Percentiles rank a stretch among this genome's conserved stretches.
Evolutionary conservation across 2,113 vertebrate species (phyloP).

Genomic region (Zapus hudsonius): DNA sequence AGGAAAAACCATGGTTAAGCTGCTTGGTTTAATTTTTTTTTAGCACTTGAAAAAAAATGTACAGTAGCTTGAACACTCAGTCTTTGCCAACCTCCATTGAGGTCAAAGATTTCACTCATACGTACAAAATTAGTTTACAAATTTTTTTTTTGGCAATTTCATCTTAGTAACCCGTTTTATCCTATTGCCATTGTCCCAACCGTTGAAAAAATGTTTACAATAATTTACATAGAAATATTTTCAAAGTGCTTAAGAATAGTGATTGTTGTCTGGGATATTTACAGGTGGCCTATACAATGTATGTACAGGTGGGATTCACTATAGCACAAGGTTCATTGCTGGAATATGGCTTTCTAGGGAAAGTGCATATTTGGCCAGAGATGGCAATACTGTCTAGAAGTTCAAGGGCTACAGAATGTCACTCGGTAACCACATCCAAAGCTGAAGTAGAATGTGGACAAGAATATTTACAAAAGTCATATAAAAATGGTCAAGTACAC

Average conservation of each 20-base stretch:
- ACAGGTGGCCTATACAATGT: constrained; percentile 91
- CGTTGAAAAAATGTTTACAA: constrained; percentile 93
- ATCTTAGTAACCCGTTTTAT: constrained; percentile 89
- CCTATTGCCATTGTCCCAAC: constrained; percentile 92
- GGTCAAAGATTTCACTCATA: constrained; percentile 82
- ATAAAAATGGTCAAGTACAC: constrained; percentile 85
- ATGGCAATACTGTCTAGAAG: constrained; percentile 85
- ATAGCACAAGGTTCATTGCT: constrained; percentile 85
- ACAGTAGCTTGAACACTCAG: constrained; percentile 85
- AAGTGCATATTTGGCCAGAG: constrained; percentile 88
- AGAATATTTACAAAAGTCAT: constrained; percentile 84
- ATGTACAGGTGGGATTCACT: constrained; percentile 91
- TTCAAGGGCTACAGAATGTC: constrained; percentile 83
- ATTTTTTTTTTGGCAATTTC: constrained; percentile 90
- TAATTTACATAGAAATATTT: constrained; percentile 95
- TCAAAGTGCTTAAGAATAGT: constrained; percentile 98
- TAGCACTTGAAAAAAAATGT: constrained; percentile 82
- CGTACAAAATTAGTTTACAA: constrained; percentile 90
- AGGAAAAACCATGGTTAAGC: constrained; percentile 74
- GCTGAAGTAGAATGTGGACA: constrained; percentile 87
- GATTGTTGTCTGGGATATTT: constrained; percentile 89
- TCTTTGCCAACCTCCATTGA: constrained; percentile 80
- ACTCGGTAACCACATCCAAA: constrained; percentile 85
- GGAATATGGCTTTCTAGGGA: constrained; percentile 90
- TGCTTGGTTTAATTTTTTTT: constrained; percentile 81